Evolutionary conservation across 2,888 invertebrate genomes (phyloP).

Genomic region (Agriopis aurantiaria): DNA sequence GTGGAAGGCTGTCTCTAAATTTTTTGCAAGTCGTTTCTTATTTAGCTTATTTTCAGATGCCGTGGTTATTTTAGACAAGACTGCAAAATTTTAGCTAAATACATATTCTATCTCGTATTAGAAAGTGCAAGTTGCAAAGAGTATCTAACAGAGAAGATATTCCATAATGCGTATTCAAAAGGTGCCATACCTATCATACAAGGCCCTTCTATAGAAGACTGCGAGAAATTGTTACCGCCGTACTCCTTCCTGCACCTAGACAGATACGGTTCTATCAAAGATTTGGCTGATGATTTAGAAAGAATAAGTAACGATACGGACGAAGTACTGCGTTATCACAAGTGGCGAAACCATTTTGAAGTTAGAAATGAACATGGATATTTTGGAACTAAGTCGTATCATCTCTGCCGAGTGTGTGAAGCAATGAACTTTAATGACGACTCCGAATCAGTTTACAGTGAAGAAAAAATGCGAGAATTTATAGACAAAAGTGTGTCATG

Average conservation of each 20-base stretch:
- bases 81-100: conserved; percentile 84
- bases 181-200: conserved; percentile 89
- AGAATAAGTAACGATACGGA: conserved; percentile 71
- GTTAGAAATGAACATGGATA: conserved; percentile 87
- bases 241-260: conserved; percentile 88
- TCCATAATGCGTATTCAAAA: conserved; percentile 88
- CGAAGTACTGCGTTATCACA: conserved; percentile 78
- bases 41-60: conserved; percentile 78
- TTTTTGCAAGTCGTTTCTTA: too few species aligned
- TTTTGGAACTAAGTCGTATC: conserved; percentile 82
- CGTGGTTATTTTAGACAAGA: conserved; percentile 88
- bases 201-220: conserved; percentile 85
- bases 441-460: conserved; percentile 37
- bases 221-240: conserved; percentile 85
- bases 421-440: conserved; percentile 84
- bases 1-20: too few species aligned
- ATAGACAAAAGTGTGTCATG: conserved; percentile 9
- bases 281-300: conserved; percentile 83
- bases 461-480: conserved; percentile 35
- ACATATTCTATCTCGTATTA: conserved; percentile 90
- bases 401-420: conserved; percentile 87
- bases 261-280: conserved; percentile 78
- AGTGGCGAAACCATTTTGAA: conserved; percentile 87
- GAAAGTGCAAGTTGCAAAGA: conserved; percentile 90
- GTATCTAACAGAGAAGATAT: conserved; percentile 90